Evolutionary conservation across 2,888 invertebrate genomes (phyloP).

Genomic region (Tinea trinotella): DNA sequence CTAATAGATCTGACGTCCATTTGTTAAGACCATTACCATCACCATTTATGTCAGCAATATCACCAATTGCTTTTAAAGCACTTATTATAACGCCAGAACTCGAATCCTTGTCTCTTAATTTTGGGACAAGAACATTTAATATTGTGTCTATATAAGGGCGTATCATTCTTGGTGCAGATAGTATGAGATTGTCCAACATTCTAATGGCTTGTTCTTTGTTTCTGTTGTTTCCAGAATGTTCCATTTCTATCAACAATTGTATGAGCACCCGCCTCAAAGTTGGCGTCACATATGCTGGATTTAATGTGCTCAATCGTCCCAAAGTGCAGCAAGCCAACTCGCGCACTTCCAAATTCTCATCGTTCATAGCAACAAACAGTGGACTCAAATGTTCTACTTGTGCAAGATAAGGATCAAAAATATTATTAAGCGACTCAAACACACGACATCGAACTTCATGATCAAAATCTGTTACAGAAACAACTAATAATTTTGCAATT

Average conservation of each 20-base stretch:
- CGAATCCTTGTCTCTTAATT: conserved; percentile 88
- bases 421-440: conserved; percentile 88
- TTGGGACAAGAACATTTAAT: conserved; percentile 89
- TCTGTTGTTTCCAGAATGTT: conserved; percentile 94
- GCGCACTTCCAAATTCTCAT: conserved; percentile 95
- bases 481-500: conserved; percentile 88
- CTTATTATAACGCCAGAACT: conserved; percentile 93
- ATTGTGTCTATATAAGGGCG: conserved; percentile 97
- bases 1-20: conserved; percentile 91
- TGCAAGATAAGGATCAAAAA: conserved; percentile 95
- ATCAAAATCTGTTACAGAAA: conserved; percentile 96
- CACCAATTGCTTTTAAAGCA: conserved; percentile 93
- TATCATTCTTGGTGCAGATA: conserved; percentile 93
- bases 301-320: conserved; percentile 91
- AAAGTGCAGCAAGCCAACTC: conserved; percentile 94
- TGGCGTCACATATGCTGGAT: conserved; percentile 98
- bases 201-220: conserved; percentile 97
- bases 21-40: conserved; percentile 89
- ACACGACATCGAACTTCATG: conserved; percentile 94
- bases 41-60: conserved; percentile 92
- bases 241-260: conserved; percentile 92
- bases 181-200: conserved; percentile 95
- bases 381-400: conserved; percentile 95
- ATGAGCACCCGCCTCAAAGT: conserved; percentile 92
- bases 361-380: conserved; percentile 94